phyloP scores from a whole-genome alignment of 2,888 invertebrate species.

The Agonopterix subpropinquella region DNA sequence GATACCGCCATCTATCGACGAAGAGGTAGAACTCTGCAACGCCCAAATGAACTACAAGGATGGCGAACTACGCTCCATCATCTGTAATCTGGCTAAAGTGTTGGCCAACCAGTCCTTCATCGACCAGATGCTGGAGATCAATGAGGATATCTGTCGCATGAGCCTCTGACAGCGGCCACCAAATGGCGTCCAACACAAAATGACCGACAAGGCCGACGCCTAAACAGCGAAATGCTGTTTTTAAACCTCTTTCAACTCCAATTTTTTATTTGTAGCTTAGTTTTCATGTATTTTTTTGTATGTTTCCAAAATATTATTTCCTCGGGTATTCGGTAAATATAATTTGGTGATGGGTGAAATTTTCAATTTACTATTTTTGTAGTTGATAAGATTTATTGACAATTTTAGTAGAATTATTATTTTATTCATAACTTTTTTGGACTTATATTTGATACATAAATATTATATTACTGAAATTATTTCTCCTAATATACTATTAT shows the following conservation, averaged over 20 bases:
- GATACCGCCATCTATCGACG: constrained; percentile 77
- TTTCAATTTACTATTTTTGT: constrained; percentile 1
- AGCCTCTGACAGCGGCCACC: constrained; percentile 69
- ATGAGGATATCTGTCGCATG: constrained; percentile 86
- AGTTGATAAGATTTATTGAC: constrained; percentile 1
- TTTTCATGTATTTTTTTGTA: constrained; percentile 1
- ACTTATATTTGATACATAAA: background rate
- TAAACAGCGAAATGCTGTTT: background rate
- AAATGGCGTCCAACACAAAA: constrained; percentile 1
- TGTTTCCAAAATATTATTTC: background rate
- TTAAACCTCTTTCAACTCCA: background rate
- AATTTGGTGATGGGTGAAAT: constrained; percentile 2
- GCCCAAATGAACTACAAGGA: constrained; percentile 82
- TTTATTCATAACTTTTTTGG: background rate
- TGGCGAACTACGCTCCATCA: constrained; percentile 77
- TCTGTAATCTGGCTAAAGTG: constrained; percentile 80
- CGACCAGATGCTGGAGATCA: constrained; percentile 85
- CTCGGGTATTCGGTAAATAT: background rate
- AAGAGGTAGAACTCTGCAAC: constrained; percentile 81
- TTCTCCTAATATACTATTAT: background rate
- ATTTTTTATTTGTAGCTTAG: background rate
- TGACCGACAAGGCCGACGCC: background rate
- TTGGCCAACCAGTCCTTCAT: constrained; percentile 84
- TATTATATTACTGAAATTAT: background rate
- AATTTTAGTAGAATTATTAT: constrained; percentile 1